Evolutionary conservation across 2,113 vertebrate genomes (phyloP), one percentile per base, ranked within the genome.

Genomic region (Oreotrochilus melanogaster): DNA sequence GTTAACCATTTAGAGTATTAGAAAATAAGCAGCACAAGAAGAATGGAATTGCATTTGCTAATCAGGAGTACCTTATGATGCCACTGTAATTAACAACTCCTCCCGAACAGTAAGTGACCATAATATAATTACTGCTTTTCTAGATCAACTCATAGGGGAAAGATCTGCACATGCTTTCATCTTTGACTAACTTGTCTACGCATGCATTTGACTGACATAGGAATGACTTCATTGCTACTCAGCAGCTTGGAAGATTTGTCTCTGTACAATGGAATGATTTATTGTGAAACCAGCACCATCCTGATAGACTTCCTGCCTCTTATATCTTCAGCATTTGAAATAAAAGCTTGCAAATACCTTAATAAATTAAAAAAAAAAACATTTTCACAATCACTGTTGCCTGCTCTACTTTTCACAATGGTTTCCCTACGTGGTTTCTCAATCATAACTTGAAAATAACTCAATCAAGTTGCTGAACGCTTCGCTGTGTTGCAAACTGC

Each of bases 111-210:
- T 83, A 92, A 94, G 78, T 83, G 86, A 79, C 75, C 75, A 80
- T 42, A 73, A 16, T n/a, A 23, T 95, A 95, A 96, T 96, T 95
- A 97, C 2, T 83, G 79, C 71, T 90, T 61, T 93, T 92, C 79
- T 92, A 72, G 65, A 95, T 93, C 83, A 93, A 81, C 76, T 95
- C 73, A 53, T 67, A 84, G 92, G 48, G 53, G 83, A 92, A 95
- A 96, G 91, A 95, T 75, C 89, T 54, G 48, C 73, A 72, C 70
- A 91, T 78, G 94, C 84, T 95, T 96, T 96, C 84, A 87, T 95
- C 91, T 65, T 18, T 86, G 91, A 92, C 0, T 4, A 84, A n/a
- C 73, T 72, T 81, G 76, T 75, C 86, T 81, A 78, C 4, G 1
- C 35, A 6, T 24, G 75, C 62, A 93, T 71, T 1, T 18, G 51